Conservation (phyloP, 2,113 vertebrate genomes). For the Gymnogyps californianus region DNA sequence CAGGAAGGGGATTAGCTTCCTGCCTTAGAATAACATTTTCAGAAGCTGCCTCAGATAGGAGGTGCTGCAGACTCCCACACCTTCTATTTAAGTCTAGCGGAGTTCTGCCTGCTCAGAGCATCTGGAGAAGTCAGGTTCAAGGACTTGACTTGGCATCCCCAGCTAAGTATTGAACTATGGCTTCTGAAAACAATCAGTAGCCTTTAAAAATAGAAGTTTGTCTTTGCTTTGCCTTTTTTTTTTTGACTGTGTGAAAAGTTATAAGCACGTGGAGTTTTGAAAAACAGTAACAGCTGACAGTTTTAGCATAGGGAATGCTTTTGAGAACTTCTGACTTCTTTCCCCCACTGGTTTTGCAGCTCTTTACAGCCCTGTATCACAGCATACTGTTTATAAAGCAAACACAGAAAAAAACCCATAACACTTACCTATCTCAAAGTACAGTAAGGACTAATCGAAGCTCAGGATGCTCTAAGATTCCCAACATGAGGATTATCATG, state of each 20-base stretch:
- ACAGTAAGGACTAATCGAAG: not conserved
- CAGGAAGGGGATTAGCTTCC: conserved; percentile 27
- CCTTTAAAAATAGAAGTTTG: not conserved
- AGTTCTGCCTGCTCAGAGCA: not conserved
- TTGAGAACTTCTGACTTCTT: not conserved
- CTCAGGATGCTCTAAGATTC: not conserved
- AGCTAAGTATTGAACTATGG: not conserved
- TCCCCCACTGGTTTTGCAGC: not conserved
- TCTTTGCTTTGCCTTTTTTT: not conserved
- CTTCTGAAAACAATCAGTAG: conserved; percentile 2
- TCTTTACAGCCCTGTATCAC: not conserved
- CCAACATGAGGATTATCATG: not conserved
- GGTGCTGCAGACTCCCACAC: not conserved
- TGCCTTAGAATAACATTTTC: conserved; percentile 8
- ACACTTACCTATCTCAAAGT: not conserved
- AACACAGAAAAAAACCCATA: not conserved
- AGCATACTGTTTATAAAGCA: not conserved
- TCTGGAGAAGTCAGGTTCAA: conserved; percentile 1
- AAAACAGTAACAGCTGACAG: not conserved
- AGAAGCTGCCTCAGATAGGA: conserved; percentile 13
- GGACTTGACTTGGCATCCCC: not conserved
- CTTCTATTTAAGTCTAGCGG: not conserved
- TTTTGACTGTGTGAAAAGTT: not conserved
- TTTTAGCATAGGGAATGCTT: not conserved
- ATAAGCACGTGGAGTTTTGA: not conserved